phyloP scores from a whole-genome alignment of 2,797 vertebrate species.

The Graptemys geographica region DNA sequence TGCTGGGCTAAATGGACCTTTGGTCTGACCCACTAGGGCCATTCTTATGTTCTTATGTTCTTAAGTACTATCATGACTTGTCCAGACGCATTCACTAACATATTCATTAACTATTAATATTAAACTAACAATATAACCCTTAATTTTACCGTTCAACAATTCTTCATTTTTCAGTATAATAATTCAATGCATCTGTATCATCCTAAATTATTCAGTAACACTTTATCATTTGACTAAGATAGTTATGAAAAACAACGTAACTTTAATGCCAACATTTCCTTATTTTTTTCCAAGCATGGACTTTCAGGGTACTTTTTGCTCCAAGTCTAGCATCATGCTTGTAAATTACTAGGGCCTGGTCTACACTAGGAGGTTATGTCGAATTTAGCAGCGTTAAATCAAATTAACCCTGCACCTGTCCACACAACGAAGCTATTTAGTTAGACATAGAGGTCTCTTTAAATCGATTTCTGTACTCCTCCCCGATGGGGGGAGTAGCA shows the following conservation, averaged over 20 bases:
- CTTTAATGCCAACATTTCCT: background rate
- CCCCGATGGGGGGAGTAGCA: too few relatives aligned
- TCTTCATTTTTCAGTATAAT: background rate
- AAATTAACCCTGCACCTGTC: too few relatives aligned
- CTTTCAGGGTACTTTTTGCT: background rate
- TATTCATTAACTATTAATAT: background rate
- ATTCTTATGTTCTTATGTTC: too few relatives aligned
- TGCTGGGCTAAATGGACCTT: too few relatives aligned
- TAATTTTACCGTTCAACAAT: background rate
- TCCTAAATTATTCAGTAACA: background rate
- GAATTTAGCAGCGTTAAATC: too few relatives aligned
- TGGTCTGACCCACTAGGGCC: too few relatives aligned
- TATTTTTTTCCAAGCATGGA: background rate
- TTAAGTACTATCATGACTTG: background rate
- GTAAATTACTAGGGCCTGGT: background rate
- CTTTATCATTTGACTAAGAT: background rate
- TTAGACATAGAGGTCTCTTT: too few relatives aligned
- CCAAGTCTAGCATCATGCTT: background rate
- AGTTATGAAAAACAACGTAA: background rate
- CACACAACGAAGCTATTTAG: too few relatives aligned
- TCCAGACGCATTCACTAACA: background rate
- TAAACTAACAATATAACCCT: background rate
- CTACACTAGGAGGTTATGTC: too few relatives aligned
- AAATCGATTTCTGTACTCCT: too few relatives aligned
- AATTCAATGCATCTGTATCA: background rate